Evolutionary conservation across 2,888 invertebrate species (phyloP).

Genomic region (Vannuccia rotundouncinata): DNA sequence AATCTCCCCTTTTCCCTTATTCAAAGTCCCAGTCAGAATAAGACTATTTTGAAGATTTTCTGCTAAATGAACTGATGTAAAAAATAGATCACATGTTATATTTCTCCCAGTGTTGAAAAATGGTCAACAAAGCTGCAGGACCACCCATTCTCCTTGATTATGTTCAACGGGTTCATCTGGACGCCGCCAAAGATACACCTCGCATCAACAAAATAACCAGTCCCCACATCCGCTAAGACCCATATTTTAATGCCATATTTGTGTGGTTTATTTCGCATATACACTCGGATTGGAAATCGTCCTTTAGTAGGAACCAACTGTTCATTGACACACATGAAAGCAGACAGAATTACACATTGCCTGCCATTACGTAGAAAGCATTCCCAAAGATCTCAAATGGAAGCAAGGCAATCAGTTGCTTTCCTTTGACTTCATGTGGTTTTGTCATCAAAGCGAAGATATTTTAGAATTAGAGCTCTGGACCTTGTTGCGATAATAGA

Average conservation of each 20-base stretch:
- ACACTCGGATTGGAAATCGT: neutral
- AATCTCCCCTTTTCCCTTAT: conserved; percentile 22
- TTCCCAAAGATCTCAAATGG: neutral
- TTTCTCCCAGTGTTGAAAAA: conserved; percentile 22
- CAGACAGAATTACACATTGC: neutral
- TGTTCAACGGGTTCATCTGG: conserved; percentile 20
- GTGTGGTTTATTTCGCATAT: neutral
- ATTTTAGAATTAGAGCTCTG: neutral
- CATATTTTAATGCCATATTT: neutral
- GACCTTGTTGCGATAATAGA: neutral
- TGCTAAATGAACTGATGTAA: conserved; percentile 23
- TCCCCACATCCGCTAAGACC: conserved; percentile 2
- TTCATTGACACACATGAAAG: neutral
- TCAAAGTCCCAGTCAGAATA: conserved; percentile 21
- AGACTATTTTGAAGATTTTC: conserved; percentile 17
- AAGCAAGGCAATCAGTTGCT: neutral
- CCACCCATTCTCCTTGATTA: conserved; percentile 15
- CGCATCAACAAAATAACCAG: conserved; percentile 2
- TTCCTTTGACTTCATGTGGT: neutral
- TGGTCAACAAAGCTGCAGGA: conserved; percentile 24
- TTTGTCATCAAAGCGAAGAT: conserved; percentile 1
- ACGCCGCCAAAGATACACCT: conserved; percentile 1
- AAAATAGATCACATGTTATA: conserved; percentile 13
- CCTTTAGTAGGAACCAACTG: conserved; percentile 14
- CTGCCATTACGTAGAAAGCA: neutral